Evolutionary conservation across 2,888 invertebrate genomes (phyloP).

Genomic region (Aethes cnicana): DNA sequence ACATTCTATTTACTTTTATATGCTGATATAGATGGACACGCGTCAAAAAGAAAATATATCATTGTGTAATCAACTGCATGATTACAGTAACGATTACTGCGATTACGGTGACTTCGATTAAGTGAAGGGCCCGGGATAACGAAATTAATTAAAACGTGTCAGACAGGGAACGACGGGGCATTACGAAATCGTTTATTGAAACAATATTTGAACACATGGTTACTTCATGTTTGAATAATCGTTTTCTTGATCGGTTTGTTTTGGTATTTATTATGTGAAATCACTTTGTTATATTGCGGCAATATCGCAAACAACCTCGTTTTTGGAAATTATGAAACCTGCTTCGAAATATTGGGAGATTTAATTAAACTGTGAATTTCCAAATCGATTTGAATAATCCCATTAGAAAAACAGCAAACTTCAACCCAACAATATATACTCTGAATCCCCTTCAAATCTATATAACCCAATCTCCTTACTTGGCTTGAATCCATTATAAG

Average conservation of each 20-base stretch:
- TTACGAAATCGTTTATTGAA: slow-evolving; percentile 13
- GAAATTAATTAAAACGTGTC: slow-evolving; percentile 29
- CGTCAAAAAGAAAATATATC: slow-evolving; percentile 17
- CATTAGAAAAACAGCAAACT: too few relatives aligned
- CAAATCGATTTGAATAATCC: too few relatives aligned
- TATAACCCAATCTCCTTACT: too few relatives aligned
- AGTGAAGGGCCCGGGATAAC: slow-evolving; percentile 21
- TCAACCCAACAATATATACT: too few relatives aligned
- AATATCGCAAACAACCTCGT: too few relatives aligned
- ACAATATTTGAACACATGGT: slow-evolving; percentile 18
- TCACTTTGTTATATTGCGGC: too few relatives aligned
- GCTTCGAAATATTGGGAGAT: too few relatives aligned
- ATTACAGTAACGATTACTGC: slow-evolving; percentile 9
- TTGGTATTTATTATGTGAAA: too few relatives aligned
- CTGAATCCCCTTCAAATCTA: too few relatives aligned
- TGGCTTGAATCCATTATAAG: not conserved
- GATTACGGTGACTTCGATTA: slow-evolving; percentile 5
- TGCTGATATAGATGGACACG: not conserved
- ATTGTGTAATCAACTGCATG: slow-evolving; percentile 12
- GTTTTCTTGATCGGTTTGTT: too few relatives aligned
- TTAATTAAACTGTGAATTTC: too few relatives aligned
- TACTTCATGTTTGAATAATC: not conserved
- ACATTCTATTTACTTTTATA: slow-evolving; percentile 7
- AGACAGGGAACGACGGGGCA: slow-evolving; percentile 6
- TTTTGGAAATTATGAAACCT: too few relatives aligned